These are phyloP conservation scores for Acrocephalus arundinaceus DNA, from an alignment of 2,113 vertebrate genomes.

Conservation along the genomic window DNA sequence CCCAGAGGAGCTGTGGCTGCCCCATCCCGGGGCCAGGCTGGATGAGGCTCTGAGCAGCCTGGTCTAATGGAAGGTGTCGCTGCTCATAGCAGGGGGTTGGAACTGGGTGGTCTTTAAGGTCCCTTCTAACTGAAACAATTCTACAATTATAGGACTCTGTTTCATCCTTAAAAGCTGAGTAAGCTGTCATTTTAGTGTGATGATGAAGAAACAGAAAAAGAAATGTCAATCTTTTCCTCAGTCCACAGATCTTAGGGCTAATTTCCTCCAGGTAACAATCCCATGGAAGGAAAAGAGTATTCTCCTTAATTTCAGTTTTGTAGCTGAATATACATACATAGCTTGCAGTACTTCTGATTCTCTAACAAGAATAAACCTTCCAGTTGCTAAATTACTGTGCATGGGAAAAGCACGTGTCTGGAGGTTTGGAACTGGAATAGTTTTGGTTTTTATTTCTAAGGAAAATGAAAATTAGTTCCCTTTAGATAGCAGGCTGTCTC, in stretches of 20 bases:
- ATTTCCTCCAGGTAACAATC: not conserved
- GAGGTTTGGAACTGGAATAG: not conserved
- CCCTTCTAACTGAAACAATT: fast-evolving
- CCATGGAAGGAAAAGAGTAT: not conserved
- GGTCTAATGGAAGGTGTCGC: not conserved
- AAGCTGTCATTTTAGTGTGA: not conserved
- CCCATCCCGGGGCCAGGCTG: no score
- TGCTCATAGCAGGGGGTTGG: fast-evolving
- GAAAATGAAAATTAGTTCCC: not conserved
- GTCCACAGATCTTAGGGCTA: not conserved
- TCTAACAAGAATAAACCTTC: not conserved
- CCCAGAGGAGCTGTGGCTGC: not conserved
- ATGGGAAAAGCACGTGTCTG: fast-evolving
- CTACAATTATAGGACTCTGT: not conserved
- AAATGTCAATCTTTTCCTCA: not conserved
- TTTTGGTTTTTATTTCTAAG: not conserved
- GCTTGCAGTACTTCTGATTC: not conserved
- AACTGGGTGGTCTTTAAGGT: no score
- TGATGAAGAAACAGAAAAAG: not conserved
- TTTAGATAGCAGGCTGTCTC: not conserved
- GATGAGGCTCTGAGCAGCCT: not conserved
- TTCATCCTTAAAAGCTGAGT: not conserved
- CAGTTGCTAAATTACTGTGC: not conserved
- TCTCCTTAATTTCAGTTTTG: not conserved
- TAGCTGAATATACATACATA: no score